Base-by-base conservation (phyloP, 2,888 invertebrate genomes). In the Lordiphosa fenestrarum region DNA sequence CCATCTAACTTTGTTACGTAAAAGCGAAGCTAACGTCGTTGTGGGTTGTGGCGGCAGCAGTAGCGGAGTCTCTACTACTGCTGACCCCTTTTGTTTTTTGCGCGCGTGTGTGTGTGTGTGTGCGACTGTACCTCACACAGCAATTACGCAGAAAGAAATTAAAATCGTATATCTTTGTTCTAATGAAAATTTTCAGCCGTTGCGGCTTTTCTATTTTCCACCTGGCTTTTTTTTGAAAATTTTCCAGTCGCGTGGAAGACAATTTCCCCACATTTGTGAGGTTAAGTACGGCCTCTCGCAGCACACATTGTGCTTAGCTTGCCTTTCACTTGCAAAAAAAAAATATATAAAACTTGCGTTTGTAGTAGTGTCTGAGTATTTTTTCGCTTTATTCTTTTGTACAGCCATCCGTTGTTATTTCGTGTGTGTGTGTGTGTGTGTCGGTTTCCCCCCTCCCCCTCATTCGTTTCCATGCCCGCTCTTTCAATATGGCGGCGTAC, bases 51-150 rank as follows among this genome's bases (percentile, higher is more conserved):
- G 68, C 69, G 73, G 71, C 81, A 81, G 76, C 69, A 47, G 63
- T 54, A 4, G 19, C 19, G 58, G 37, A 58, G 59, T 58, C 59
- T 41, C 66, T 56, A 51, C 68, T 52, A 49, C 49, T 48, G 47
- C 53, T 44, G 66, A 64, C 66, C 74, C 80, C 68, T 72, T 69
- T 74, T 67, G 74, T 68, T 78, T 72, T 82, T 71, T 78, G 53
- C 68, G 50, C 13, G 62, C 63, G 60, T 73, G 81, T 84, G 69
- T 71, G 81, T 84, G 69, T 71, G 71, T 74, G 67, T 74, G 85
- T 80, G 70, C 66, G 85, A 87, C 86, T 87, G 86, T 87, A 87
- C 86, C 73, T 85, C 61, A 69, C 42, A 30, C 36, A 50, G 54
- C 40, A 53, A 46, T 46, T 38, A 33, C 25, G 42, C 42, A 36